Evolutionary conservation across 2,888 invertebrate genomes (phyloP), one percentile per base, ranked within the genome.

Genomic region (Megastigmus dorsalis): DNA sequence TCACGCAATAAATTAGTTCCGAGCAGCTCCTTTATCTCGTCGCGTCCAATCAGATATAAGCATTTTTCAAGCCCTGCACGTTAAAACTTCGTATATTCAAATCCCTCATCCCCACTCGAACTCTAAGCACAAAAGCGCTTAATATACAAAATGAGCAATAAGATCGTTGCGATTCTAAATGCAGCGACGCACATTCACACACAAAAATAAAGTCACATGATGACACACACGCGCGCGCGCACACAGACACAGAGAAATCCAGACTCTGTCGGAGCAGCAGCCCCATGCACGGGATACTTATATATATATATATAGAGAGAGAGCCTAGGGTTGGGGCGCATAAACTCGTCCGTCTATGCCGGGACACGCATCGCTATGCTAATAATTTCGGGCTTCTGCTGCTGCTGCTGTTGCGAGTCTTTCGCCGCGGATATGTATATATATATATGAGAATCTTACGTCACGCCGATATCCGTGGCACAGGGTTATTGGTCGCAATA

Each of bases 321-420:
- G n/a, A 15, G 38, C 48, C 20, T 50, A 50, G 66, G 66, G 66
- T 41, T 36, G 52, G 71, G 73, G 74, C 73, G 75, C 78, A 63
- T 84, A 86, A 86, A 85, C 84, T 84, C 82, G 74, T 69, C 60
- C 60, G 60, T 81, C 80, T 82, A 86, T 86, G 85, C 85, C 77
- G 63, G 77, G 80, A 82, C 86, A 86, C 86, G 85, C 80, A 80
- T 78, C 73, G 71, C 77, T 80, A 82, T 82, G 84, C 82, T 84
- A 83, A 85, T 84, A 79, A 80, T 80, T 80, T 28, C 7, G 4
- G 13, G n/a, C 43, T 26, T 15, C 48, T 30, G 41, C 36, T 54
- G 30, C 13, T 20, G 4, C n/a, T n/a, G n/a, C n/a, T n/a, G n/a
- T n/a, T n/a, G n/a, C n/a, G n/a, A n/a, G n/a, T n/a, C n/a, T n/a